Base-by-base conservation (phyloP, 1,140 invertebrate species). In the Tetraneura akinire region DNA sequence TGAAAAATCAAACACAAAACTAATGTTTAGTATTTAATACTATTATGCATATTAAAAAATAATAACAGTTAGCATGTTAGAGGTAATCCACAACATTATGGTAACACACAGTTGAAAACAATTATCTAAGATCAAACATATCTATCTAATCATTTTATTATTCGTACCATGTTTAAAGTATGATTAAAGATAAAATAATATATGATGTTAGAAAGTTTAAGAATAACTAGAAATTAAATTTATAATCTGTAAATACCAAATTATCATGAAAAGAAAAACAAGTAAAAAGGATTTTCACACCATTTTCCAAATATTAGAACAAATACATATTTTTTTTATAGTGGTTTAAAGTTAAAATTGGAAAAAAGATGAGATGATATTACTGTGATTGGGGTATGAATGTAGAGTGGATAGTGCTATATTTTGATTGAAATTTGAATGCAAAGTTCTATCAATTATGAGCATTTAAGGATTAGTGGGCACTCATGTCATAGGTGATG, bases 1-100 rank as follows among this genome's bases (percentile, higher is more conserved):
- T 90, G 83, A n/a, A 87, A 87, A 82, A 82, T 81, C 84, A 84
- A 81, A 80, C 37, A 81, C 73, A 73, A 71, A 55, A 68, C 76
- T 74, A 14, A 80, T 53, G 51, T 68, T 21, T 47, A 57, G 60
- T 60, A 66, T 32, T 57, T 42, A 64, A 42, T 42, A 64, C 32
- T 64, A 64, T 16, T 29, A 62, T 21, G 18, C 10, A 47, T 47
- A 1, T 32, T 64, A 8, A 64, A 42, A 9, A 68, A 68, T 47
- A 37, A 37, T 23, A 26, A 26, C 21, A 47, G 23, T 68, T 68
- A 68, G 21, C 23, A 47, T 47, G 14, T 68, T 68, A 68, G 37
- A 16, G 37, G 9, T 47, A 47, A 14, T 55, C 73, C 57, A 76
- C 51, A 55, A 74, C 71, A 53, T 74, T 37, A 57, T 53, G 49